These are phyloP conservation scores for Tribolium castaneum DNA, from an alignment of 1,140 invertebrate species.

Conservation along the genomic window DNA sequence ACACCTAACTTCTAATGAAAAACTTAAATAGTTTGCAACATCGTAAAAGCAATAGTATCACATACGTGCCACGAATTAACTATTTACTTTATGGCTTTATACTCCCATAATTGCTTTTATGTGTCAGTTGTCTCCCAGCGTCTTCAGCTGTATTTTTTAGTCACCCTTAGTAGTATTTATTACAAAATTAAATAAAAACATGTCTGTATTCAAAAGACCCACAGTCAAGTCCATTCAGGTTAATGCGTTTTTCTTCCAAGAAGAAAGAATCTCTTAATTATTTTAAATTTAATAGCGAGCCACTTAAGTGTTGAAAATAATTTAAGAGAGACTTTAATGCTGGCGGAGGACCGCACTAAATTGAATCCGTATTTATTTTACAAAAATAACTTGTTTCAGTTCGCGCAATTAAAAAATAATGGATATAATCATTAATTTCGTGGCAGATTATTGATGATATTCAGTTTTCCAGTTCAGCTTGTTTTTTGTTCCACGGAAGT, in stretches of 20 bases:
- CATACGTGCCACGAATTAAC: neutral
- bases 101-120: neutral
- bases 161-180: neutral
- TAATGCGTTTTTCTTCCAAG: conserved; percentile 20
- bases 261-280: conserved; percentile 29
- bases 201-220: neutral
- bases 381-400: neutral
- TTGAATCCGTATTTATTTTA: conserved; percentile 1
- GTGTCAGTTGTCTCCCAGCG: neutral
- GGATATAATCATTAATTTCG: neutral
- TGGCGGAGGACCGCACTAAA: conserved; percentile 10
- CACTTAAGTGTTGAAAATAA: conserved; percentile 33
- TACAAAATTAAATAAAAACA: neutral
- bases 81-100: neutral
- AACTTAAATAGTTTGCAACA: conserved; percentile 5
- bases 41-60: neutral
- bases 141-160: neutral
- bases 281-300: conserved; percentile 29
- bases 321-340: conserved; percentile 24
- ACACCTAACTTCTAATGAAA: neutral
- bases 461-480: neutral
- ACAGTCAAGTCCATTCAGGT: neutral
- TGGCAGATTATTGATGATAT: neutral
- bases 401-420: neutral
- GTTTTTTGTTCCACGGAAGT: conserved; percentile 7